Evolutionary conservation across 2,113 vertebrate species (phyloP).

Genomic region (Ailuropoda melanoleuca): DNA sequence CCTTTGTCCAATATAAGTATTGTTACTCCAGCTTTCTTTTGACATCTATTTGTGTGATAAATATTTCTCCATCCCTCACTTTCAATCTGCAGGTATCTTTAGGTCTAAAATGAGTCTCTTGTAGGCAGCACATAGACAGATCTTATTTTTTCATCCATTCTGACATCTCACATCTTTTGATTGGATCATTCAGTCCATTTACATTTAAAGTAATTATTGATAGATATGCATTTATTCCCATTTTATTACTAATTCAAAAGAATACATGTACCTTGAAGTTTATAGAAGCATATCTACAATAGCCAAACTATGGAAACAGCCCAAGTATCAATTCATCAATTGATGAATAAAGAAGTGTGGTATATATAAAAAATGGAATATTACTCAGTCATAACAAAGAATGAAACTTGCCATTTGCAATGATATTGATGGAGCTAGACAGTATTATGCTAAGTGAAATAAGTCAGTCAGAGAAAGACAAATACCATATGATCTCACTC

Average conservation of each 20-base stretch:
- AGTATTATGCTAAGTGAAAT: too few species aligned
- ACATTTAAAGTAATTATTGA: background rate
- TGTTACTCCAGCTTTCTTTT: background rate
- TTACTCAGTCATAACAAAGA: background rate
- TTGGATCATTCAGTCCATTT: background rate
- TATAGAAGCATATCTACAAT: background rate
- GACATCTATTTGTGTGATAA: background rate
- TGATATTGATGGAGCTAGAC: too few species aligned
- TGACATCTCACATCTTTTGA: background rate
- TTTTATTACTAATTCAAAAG: background rate
- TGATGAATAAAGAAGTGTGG: background rate
- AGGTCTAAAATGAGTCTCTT: background rate
- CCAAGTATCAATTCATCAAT: background rate
- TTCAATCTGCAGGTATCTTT: background rate
- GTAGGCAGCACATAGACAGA: background rate
- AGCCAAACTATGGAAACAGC: background rate
- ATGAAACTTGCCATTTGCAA: too few species aligned
- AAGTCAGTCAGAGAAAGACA: too few species aligned
- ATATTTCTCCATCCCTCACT: background rate
- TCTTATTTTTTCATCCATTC: background rate
- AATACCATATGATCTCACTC: too few species aligned
- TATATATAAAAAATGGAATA: background rate
- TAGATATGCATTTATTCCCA: background rate
- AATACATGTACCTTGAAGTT: background rate
- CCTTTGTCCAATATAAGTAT: background rate